Evolutionary conservation across 2,113 vertebrate genomes (phyloP), one percentile per base, ranked within the genome.

Genomic region (Alaudala cheleensis): DNA sequence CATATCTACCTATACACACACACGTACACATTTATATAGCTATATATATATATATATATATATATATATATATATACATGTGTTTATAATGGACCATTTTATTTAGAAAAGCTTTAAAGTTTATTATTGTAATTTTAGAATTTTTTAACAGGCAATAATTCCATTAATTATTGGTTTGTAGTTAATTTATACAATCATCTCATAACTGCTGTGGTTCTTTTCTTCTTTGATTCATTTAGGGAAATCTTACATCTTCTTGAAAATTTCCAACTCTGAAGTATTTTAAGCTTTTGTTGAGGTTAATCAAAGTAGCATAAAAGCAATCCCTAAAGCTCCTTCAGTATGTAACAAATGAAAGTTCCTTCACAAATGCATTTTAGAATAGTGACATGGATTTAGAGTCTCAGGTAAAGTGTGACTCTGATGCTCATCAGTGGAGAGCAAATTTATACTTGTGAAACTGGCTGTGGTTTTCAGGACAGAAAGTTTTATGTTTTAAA

Each of bases 51-150:
- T 1, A 89, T 79, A 50, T 96, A 37, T 9, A 37, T n/a, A n/a
- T n/a, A n/a, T n/a, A n/a, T n/a, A 5, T 70, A 81, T 92, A 86
- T 44, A 74, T n/a, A 66, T 21, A 33, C 1, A 89, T 79, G 51
- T 96, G 95, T 88, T 80, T 66, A 77, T 97, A 98, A 98, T 91
- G 77, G 86, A 98, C 72, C 22, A 57, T 92, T 96, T 96, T 87
- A 96, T 97, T 98, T 93, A 94, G 93, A 98, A 89, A 78, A 21
- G 19, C 88, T 81, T 83, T 71, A 74, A 86, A 88, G 4, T 23
- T 64, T 65, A 40, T 70, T 7, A 80, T 49, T 77, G 23, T 10
- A 10, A 45, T 86, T 91, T 66, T 88, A 69, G 9, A 85, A 66
- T 44, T 84, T 34, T 91, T 12, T 80, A 81, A 82, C 6, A 82